Percentiles rank a stretch among this genome's conserved stretches.
Evolutionary conservation across 2,888 invertebrate species (phyloP).

Genomic region (Papilio demoleus): DNA sequence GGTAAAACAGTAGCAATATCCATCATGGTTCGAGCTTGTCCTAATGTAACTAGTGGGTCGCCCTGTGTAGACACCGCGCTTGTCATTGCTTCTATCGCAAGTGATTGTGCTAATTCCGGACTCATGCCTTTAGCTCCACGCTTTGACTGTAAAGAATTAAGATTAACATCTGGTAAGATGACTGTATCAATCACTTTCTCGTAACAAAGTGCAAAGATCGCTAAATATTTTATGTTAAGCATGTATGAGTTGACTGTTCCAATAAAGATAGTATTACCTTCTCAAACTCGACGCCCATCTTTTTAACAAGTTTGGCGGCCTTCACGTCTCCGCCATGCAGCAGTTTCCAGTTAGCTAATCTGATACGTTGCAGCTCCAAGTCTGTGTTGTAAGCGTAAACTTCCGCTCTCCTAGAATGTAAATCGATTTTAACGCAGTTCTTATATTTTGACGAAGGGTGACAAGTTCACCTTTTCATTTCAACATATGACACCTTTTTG

Average conservation of each 20-base stretch:
- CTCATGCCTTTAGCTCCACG: slow-evolving; percentile 78
- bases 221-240: background rate
- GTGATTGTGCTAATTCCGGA: slow-evolving; percentile 59
- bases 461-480: too few species aligned
- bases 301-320: slow-evolving; percentile 61
- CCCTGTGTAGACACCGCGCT: slow-evolving; percentile 65
- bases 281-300: slow-evolving; percentile 75
- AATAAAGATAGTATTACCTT: slow-evolving; percentile 56
- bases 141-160: slow-evolving; percentile 63
- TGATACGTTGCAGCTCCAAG: slow-evolving; percentile 68
- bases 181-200: background rate
- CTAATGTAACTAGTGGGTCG: slow-evolving; percentile 70
- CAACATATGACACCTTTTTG: too few species aligned
- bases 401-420: slow-evolving; percentile 65
- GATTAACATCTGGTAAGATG: too few species aligned
- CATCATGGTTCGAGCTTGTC: slow-evolving; percentile 72
- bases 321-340: slow-evolving; percentile 67
- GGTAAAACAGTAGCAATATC: slow-evolving; percentile 68
- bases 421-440: background rate
- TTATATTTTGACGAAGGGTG: too few species aligned
- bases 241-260: background rate
- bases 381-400: slow-evolving; percentile 73
- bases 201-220: background rate
- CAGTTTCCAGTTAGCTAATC: slow-evolving; percentile 69
- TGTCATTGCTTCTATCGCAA: slow-evolving; percentile 68